Evolutionary conservation across 1,140 invertebrate genomes (phyloP).

Genomic region (Aphelenchoides besseyi): DNA sequence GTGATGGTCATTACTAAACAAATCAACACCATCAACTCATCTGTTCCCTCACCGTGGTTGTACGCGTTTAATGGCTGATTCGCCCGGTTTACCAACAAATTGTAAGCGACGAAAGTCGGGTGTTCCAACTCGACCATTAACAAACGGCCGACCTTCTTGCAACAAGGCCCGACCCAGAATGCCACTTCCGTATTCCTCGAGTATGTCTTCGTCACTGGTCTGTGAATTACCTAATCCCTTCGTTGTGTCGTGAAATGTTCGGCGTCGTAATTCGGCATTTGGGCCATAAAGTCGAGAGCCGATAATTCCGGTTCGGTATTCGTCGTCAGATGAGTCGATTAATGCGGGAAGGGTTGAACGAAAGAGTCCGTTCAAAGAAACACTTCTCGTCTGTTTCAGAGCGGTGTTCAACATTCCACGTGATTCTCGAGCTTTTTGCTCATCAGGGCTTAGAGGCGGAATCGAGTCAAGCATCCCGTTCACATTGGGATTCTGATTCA

Average conservation of each 20-base stretch:
- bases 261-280: neutral
- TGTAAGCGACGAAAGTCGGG: constrained; percentile 1
- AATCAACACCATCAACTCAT: neutral
- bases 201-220: constrained; percentile 14
- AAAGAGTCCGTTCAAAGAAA: neutral
- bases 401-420: neutral
- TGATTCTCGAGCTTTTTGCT: constrained; percentile 1
- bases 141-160: constrained; percentile 5
- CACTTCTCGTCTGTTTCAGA: neutral
- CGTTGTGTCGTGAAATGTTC: neutral
- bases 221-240: neutral
- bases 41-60: neutral
- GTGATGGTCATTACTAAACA: neutral
- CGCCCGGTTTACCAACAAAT: neutral
- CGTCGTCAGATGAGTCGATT: constrained; percentile 40
- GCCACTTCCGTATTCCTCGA: constrained; percentile 8
- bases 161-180: constrained; percentile 16
- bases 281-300: constrained; percentile 18
- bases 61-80: constrained; percentile 1
- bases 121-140: constrained; percentile 2
- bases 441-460: constrained; percentile 6
- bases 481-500: neutral
- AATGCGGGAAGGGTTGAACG: neutral
- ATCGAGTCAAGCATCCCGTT: neutral
- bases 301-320: constrained; percentile 47